phyloP scores from a whole-genome alignment of 2,797 vertebrate genomes.

The Aphelocoma californica region DNA sequence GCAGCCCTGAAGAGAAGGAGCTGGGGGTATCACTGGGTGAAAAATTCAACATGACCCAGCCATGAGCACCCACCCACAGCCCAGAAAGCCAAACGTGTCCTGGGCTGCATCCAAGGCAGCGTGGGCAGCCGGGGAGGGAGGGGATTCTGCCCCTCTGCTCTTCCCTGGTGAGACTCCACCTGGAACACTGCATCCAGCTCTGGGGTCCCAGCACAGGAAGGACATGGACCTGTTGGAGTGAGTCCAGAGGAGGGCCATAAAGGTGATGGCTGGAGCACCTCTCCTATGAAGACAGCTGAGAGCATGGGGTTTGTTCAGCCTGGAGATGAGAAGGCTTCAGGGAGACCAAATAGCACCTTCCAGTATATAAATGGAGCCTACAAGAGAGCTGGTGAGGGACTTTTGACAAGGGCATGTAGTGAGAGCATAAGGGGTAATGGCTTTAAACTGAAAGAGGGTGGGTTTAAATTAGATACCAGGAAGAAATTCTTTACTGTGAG shows the following conservation, averaged over 20 bases:
- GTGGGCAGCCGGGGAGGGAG: neutral
- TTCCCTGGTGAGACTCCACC: neutral
- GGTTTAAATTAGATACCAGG: neutral
- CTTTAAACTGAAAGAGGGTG: neutral
- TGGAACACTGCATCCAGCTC: neutral
- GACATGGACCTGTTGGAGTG: neutral
- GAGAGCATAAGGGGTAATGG: neutral
- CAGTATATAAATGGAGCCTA: neutral
- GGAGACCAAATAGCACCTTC: no score
- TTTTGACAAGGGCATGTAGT: neutral
- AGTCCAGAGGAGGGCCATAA: rapidly evolving
- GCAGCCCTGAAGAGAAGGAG: neutral
- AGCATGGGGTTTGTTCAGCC: neutral
- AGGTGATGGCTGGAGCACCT: neutral
- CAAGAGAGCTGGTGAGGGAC: neutral
- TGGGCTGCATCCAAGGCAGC: neutral
- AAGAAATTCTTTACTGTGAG: neutral
- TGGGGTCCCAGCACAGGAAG: neutral
- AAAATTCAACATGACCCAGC: neutral
- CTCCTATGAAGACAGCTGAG: neutral
- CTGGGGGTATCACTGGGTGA: neutral
- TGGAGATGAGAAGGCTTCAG: neutral
- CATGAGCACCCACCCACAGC: neutral
- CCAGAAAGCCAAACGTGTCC: rapidly evolving
- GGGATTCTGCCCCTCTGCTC: neutral